Base-by-base conservation (phyloP, 2,797 vertebrate species). In the Tenualosa thibaudeaui region DNA sequence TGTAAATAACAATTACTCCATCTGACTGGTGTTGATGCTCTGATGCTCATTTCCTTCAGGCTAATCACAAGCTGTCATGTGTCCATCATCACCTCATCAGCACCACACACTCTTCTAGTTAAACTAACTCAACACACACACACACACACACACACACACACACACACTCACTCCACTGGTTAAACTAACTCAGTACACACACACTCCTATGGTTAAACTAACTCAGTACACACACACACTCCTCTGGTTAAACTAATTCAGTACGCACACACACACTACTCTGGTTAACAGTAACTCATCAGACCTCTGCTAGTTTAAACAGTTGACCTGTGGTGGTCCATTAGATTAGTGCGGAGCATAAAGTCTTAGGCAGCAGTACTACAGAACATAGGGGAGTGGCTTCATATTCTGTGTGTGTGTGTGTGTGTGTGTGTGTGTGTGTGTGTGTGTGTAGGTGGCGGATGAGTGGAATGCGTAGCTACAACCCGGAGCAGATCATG, bases 401-500 rank as follows among this genome's bases (percentile, higher is more conserved):
- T 46, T 40, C 2, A 26, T 46, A 19, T 31, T 83, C 40, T 83
- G 24, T 75, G 31, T 88, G 31, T 40, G 78, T 86, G 46, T 90
- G 89, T 50, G 58, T 86, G 81, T 78, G 89, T 51, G 58, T 96
- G 56, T 83, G 24, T 75, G 31, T 88, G 31, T 40, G 78, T 86
- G 46, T 90, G 89, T 50, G 58, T 86, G 81, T 78, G 89, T 51
- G 58, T 96, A 99, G 98, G 94, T 99, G 97, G 96, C 96, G 97
- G 81, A 93, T 96, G 88, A 98, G 98, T 24, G 97, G 96, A 82
- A 98, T 99, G 89, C 96, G 92, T 89, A 97, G 96, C 90, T 99
- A 99, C 93, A 99, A 99, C 93, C 98, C 98, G 0, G 98, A 99
- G 88, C 98, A 99, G 94, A 99, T 99, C 93, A 99, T 99, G 98